Evolutionary conservation across 2,113 vertebrate genomes (phyloP).

Genomic region (Emydocephalus ijimae): DNA sequence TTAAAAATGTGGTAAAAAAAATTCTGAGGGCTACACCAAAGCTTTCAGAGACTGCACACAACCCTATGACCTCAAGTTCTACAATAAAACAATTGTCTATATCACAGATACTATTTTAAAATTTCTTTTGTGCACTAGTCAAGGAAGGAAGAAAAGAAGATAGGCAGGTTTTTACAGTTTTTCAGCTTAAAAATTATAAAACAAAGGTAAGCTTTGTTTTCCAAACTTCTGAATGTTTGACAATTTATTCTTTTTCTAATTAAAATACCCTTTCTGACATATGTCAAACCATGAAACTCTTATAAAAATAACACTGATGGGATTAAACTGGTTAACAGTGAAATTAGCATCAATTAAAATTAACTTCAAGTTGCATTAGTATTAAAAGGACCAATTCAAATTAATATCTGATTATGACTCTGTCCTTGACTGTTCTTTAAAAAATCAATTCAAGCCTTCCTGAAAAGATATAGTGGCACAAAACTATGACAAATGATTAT

Average conservation of each 20-base stretch:
- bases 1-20: not conserved
- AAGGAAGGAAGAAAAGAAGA: conserved; percentile 44
- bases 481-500: conserved; percentile 72
- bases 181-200: conserved; percentile 65
- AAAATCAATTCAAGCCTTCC: conserved; percentile 70
- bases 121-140: conserved; percentile 20
- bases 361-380: conserved; percentile 61
- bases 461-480: conserved; percentile 67
- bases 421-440: conserved; percentile 60
- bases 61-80: not conserved
- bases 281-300: conserved; percentile 64
- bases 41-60: not conserved
- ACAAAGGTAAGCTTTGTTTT: conserved; percentile 61
- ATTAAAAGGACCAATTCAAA: conserved; percentile 46
- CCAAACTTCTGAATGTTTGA: conserved; percentile 56
- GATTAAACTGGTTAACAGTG: conserved; percentile 47
- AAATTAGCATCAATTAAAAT: conserved; percentile 37
- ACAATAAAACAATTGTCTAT: not conserved
- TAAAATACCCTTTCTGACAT: conserved; percentile 62
- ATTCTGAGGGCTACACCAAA: not conserved
- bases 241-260: conserved; percentile 57
- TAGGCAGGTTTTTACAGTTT: conserved; percentile 50
- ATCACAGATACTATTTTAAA: conserved; percentile 16
- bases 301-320: conserved; percentile 60
- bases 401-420: conserved; percentile 48